Evolutionary conservation across 2,797 vertebrate species (phyloP).

Genomic region (Podarcis lilfordi): DNA sequence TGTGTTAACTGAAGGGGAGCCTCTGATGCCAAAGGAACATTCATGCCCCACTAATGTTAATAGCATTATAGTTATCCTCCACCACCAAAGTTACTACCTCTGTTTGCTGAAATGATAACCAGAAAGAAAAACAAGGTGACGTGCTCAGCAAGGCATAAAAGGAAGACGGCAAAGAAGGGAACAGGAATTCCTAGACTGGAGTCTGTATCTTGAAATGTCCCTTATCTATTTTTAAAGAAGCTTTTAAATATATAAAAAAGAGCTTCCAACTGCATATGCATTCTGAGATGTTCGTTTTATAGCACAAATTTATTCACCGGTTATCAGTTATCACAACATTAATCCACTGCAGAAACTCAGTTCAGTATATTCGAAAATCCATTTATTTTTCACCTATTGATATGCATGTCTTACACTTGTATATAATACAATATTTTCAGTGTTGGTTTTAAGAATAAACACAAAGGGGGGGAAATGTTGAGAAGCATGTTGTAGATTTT

Average conservation of each 20-base stretch:
- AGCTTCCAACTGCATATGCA: constrained; percentile 47
- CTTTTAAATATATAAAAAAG: constrained; percentile 24
- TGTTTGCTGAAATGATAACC: not conserved
- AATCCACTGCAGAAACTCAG: constrained; percentile 73
- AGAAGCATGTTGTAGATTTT: constrained; percentile 69
- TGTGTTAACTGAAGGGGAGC: not conserved
- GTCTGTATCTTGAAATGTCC: not conserved
- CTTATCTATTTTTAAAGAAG: not conserved
- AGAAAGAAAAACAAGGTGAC: not conserved
- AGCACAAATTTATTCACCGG: constrained; percentile 78
- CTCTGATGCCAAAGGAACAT: not conserved
- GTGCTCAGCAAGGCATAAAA: not conserved
- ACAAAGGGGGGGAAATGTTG: constrained; percentile 63
- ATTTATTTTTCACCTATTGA: constrained; percentile 80
- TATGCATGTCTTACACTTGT: constrained; percentile 80
- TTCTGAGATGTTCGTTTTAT: constrained; percentile 67
- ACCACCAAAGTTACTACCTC: not conserved
- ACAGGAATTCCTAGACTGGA: not conserved
- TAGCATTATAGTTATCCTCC: not conserved
- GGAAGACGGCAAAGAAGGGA: not conserved
- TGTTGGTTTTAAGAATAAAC: constrained; percentile 68
- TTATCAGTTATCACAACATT: constrained; percentile 77
- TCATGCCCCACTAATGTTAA: not conserved
- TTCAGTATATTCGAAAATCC: constrained; percentile 77
- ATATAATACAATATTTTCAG: constrained; percentile 79